These are phyloP conservation scores for Amazona vittata DNA, from an alignment of 2,113 vertebrate genomes.

Conservation along the genomic window DNA sequence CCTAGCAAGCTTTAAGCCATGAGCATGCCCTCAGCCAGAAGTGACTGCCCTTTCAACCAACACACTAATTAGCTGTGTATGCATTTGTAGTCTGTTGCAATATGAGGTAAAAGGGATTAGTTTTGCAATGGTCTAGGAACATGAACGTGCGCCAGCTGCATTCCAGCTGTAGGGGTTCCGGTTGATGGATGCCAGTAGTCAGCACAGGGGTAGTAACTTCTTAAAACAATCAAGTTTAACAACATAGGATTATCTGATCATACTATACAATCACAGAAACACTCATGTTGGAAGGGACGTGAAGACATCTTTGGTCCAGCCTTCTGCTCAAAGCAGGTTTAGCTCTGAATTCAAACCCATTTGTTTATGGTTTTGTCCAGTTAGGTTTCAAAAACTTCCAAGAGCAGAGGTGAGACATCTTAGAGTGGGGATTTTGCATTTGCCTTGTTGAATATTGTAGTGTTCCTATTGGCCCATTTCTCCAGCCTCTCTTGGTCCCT, in stretches of 20 bases:
- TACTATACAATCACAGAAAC: not conserved
- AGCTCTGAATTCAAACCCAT: not conserved
- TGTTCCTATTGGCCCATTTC: not conserved
- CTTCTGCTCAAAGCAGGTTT: not conserved
- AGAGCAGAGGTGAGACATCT: not conserved
- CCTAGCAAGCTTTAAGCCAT: not conserved
- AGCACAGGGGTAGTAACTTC: conserved; percentile 30
- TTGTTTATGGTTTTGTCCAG: not conserved
- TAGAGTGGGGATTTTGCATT: not conserved
- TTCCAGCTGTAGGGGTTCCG: conserved; percentile 65
- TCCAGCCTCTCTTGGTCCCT: not conserved
- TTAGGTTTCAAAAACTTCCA: not conserved
- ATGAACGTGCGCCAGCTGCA: conserved; percentile 58
- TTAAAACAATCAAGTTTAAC: conserved; percentile 26
- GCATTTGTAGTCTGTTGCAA: conserved; percentile 71
- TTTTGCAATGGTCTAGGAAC: conserved; percentile 67
- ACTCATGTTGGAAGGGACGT: not conserved
- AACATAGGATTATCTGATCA: not conserved
- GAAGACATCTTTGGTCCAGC: not conserved
- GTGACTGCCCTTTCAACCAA: conserved; percentile 61
- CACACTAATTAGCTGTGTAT: conserved; percentile 55
- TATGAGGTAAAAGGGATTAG: conserved; percentile 68
- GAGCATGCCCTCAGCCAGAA: conserved; percentile 6
- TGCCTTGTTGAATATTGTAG: not conserved
- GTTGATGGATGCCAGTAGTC: conserved; percentile 44